phyloP scores from a whole-genome alignment of 1,140 invertebrate species.

The Musca domestica region DNA sequence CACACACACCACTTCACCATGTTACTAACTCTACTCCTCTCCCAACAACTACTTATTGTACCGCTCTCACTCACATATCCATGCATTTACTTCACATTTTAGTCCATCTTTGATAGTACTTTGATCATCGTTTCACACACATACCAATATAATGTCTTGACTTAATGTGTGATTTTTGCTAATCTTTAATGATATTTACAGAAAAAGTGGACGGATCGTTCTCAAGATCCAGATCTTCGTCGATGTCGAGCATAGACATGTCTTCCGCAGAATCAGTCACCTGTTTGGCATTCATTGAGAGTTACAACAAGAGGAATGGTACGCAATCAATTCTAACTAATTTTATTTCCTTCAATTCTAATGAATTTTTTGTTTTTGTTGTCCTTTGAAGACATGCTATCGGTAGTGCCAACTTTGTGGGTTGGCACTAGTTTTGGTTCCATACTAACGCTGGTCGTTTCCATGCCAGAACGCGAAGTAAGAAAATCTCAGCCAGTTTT shows the following conservation, averaged over 20 bases:
- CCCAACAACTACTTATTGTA: background rate
- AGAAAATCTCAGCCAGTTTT: conserved; percentile 84
- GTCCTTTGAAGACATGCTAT: conserved; percentile 46
- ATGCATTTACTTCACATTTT: background rate
- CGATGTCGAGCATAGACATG: conserved; percentile 96
- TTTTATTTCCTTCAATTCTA: background rate
- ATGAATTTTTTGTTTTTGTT: background rate
- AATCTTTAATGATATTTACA: conserved; percentile 52
- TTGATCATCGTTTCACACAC: background rate
- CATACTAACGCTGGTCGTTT: conserved; percentile 87
- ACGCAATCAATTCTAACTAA: conserved; percentile 36
- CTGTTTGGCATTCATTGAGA: conserved; percentile 93
- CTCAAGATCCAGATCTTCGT: conserved; percentile 92
- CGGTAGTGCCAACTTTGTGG: conserved; percentile 79
- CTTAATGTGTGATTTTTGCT: background rate
- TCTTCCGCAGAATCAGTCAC: conserved; percentile 94
- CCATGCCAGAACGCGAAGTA: conserved; percentile 76
- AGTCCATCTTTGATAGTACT: background rate
- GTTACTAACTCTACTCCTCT: background rate
- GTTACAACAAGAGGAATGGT: conserved; percentile 93
- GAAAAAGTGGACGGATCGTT: conserved; percentile 96
- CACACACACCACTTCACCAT: too few species aligned
- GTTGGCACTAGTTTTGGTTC: conserved; percentile 94
- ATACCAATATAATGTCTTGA: background rate
- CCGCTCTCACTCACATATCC: background rate